These are phyloP conservation scores for Montifringilla adamsi DNA, from an alignment of 2,113 vertebrate species.

Conservation along the genomic window DNA sequence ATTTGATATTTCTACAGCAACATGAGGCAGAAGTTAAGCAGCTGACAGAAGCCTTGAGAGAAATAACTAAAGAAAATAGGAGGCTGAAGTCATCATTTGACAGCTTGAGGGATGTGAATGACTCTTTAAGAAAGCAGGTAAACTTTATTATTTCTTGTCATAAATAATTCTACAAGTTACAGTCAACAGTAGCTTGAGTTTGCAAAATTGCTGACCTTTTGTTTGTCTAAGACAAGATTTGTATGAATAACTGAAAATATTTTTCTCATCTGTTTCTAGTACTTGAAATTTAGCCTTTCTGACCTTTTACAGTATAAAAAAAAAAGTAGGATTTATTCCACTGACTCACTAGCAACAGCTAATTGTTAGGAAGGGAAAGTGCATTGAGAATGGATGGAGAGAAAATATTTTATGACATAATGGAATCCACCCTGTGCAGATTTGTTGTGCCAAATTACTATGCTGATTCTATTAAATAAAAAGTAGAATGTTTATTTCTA, in stretches of 20 bases:
- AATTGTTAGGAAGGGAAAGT: background rate
- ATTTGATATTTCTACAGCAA: conserved; percentile 71
- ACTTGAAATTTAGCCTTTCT: background rate
- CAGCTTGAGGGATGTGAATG: conserved; percentile 84
- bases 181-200: background rate
- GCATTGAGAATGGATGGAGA: background rate
- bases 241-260: background rate
- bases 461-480: background rate
- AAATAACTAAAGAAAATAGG: conserved; percentile 84
- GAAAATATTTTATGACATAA: background rate
- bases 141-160: background rate
- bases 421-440: background rate
- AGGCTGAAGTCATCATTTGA: conserved; percentile 86
- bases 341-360: background rate
- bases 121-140: conserved; percentile 87
- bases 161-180: background rate
- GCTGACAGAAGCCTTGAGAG: conserved; percentile 79
- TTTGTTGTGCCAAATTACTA: background rate
- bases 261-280: background rate
- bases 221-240: background rate
- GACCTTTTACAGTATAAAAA: background rate
- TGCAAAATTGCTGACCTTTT: background rate
- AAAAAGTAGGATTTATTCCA: background rate
- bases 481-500: background rate
- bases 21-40: conserved; percentile 76